Conservation (phyloP, 2,888 invertebrate species). For the Anarsia innoxiella region DNA sequence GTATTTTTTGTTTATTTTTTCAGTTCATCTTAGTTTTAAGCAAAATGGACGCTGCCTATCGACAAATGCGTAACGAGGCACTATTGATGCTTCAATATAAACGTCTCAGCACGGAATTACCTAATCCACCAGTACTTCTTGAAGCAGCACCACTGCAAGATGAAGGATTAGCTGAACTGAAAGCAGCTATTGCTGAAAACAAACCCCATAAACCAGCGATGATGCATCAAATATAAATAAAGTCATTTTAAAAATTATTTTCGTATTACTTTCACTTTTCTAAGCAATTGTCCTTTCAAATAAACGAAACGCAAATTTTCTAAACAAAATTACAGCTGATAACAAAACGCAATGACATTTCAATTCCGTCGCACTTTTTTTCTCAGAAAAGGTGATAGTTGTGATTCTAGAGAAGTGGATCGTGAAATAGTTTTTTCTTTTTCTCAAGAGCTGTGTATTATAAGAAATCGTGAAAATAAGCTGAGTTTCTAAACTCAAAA, state of each 20-base stretch:
- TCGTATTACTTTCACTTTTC: too few relatives aligned
- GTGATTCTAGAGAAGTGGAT: too few relatives aligned
- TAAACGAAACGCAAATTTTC: not conserved
- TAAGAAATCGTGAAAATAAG: too few relatives aligned
- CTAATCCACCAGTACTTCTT: constrained; percentile 79
- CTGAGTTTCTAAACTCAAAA: too few relatives aligned
- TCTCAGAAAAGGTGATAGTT: too few relatives aligned
- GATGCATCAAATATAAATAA: constrained; percentile 12
- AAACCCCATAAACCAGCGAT: constrained; percentile 20
- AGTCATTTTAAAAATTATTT: too few relatives aligned
- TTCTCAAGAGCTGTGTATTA: too few relatives aligned
- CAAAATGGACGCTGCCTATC: constrained; percentile 90
- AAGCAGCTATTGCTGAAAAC: constrained; percentile 43
- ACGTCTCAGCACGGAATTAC: constrained; percentile 80
- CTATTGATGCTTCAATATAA: constrained; percentile 86
- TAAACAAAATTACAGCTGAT: too few relatives aligned
- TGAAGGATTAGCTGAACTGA: constrained; percentile 80
- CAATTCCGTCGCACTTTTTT: too few relatives aligned
- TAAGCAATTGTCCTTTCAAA: not conserved
- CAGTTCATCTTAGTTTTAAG: constrained; percentile 82
- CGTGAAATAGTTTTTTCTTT: too few relatives aligned
- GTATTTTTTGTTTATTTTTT: constrained; percentile 21
- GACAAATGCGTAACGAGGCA: constrained; percentile 91
- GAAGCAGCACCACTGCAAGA: constrained; percentile 85
- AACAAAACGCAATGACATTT: too few relatives aligned